Evolutionary conservation across 2,113 vertebrate species (phyloP), one percentile per base, ranked within the genome.

Genomic region (Eurypyga helias): DNA sequence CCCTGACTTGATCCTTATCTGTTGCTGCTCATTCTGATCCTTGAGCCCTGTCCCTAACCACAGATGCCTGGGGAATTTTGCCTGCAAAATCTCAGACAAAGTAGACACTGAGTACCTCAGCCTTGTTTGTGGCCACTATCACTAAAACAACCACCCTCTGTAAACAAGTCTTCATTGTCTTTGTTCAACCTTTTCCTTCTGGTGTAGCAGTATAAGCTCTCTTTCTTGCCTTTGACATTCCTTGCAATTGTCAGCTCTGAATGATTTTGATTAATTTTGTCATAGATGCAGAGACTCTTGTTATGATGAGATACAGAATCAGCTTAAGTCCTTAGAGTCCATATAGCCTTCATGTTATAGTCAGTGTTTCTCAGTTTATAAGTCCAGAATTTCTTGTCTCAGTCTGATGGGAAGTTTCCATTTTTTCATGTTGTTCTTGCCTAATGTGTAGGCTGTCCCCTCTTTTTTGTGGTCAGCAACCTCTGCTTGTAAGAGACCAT

Each of bases 71-170:
- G 43, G 57, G 65, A 7, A 77, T 13, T 7, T 65, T 36, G 17
- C 14, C 45, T 60, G 38, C 9, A 71, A 77, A 76, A 58, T 5
- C n/a, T 82, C 38, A 58, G 49, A 18, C 19, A 75, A 81, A 46
- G 13, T 6, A 49, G 49, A 7, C 33, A 64, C 28, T 17, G 24
- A 26, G 28, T 46, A 64, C 25, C 17, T 64, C 31, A 76, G 13
- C 21, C 19, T 26, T 2, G 0, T 34, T 69, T 41, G 9, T 46
- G 11, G 25, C 25, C 1, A 1, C 38, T 83, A 17, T 43, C 29
- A 48, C 14, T 58, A 72, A 36, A 65, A 51, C 3, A 69, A 25
- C 13, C 0, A 0, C 34, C 7, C 9, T 24, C n/a, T 54, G 28
- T 48, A 29, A 78, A 61, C 6, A 72, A 24, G 21, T 29, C 17